Conservation (phyloP, 1,140 invertebrate genomes). For the Holotrichia oblita region DNA sequence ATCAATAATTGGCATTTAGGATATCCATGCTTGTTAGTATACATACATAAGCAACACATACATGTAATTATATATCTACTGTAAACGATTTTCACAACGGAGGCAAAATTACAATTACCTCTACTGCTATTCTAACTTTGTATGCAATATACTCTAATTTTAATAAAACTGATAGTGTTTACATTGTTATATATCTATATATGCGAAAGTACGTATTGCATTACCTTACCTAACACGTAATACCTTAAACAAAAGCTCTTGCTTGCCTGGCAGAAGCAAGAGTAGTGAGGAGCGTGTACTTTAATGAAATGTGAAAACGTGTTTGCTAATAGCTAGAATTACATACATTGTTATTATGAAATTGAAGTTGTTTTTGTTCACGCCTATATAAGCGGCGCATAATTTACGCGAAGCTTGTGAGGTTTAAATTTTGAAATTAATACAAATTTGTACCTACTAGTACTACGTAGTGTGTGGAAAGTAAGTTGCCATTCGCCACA, state of each 20-base stretch:
- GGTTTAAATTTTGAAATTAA: neutral
- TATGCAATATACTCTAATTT: no score
- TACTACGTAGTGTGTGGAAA: no score
- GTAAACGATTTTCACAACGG: no score
- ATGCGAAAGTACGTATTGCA: neutral
- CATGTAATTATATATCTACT: no score
- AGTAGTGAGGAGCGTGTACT: neutral
- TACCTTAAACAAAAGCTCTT: constrained; percentile 13
- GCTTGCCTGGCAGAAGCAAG: neutral
- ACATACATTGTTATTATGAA: neutral
- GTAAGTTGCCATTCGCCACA: no score
- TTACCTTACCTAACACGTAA: neutral
- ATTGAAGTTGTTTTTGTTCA: neutral
- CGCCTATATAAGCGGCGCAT: neutral
- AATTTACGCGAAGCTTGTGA: neutral
- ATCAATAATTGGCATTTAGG: no score
- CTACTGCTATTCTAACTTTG: no score
- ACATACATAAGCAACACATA: no score
- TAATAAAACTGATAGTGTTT: no score
- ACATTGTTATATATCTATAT: neutral
- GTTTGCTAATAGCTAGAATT: constrained; percentile 9
- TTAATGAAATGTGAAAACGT: constrained; percentile 4
- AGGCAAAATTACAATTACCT: no score
- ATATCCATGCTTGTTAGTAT: no score
- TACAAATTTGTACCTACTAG: constrained; percentile 9